These are phyloP conservation scores for Enteromius viviparus DNA, from an alignment of 2,797 vertebrate genomes.

Conservation along the genomic window DNA sequence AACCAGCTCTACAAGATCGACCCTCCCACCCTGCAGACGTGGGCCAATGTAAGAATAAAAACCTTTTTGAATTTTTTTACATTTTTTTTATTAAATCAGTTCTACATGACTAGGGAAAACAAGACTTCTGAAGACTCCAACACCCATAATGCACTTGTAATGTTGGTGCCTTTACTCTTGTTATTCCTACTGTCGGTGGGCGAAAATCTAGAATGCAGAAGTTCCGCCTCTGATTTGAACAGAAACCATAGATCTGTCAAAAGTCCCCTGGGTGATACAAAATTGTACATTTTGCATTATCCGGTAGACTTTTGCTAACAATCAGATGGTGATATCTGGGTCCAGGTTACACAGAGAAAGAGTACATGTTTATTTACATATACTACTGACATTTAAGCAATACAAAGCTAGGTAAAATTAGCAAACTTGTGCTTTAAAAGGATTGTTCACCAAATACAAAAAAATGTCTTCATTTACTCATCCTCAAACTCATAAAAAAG, in stretches of 20 bases:
- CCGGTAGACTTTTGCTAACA: background rate
- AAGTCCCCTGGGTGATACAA: background rate
- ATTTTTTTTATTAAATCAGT: background rate
- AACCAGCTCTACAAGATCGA: slow-evolving; percentile 99
- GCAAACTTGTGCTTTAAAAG: background rate
- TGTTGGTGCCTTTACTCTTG: background rate
- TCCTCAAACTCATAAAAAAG: background rate
- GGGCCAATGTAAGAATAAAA: slow-evolving; percentile 90
- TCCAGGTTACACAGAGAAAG: background rate
- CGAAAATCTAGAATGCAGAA: background rate
- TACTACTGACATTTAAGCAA: background rate
- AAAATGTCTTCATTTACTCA: background rate
- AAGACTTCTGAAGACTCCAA: background rate
- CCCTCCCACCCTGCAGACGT: slow-evolving; percentile 97
- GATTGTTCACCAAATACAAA: background rate
- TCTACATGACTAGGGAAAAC: background rate
- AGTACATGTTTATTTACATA: background rate
- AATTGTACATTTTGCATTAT: background rate
- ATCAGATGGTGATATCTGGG: background rate
- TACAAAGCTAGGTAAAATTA: background rate
- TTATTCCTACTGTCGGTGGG: background rate
- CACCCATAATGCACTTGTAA: background rate
- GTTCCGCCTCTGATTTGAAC: background rate
- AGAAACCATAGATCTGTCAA: background rate
- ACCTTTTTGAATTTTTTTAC: background rate